Evolutionary conservation across 1,140 invertebrate genomes (phyloP).

Genomic region (Tetranychus urticae): DNA sequence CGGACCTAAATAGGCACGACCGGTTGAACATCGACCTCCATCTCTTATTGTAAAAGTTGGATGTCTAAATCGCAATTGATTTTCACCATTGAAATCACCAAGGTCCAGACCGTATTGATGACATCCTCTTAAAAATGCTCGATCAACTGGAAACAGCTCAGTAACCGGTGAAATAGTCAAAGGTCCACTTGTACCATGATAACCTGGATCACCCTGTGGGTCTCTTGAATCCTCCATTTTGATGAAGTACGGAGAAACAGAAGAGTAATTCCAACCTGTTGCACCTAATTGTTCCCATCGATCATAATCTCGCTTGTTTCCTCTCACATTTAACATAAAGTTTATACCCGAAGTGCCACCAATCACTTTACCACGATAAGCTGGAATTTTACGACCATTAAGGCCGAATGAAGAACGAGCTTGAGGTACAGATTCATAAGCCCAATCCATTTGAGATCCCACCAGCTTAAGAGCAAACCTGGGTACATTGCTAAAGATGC

Average conservation of each 20-base stretch:
- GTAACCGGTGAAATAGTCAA: not conserved
- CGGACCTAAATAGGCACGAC: constrained; percentile 65
- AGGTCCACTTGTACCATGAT: constrained; percentile 6
- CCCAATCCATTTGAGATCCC: constrained; percentile 63
- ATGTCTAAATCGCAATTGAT: constrained; percentile 19
- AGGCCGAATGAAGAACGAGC: constrained; percentile 39
- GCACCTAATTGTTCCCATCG: constrained; percentile 73
- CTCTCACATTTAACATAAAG: constrained; percentile 85
- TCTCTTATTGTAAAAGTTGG: constrained; percentile 48
- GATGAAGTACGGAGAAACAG: constrained; percentile 62
- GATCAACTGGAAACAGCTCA: not conserved
- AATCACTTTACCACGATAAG: constrained; percentile 51
- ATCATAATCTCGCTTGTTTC: constrained; percentile 77
- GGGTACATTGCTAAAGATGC: constrained; percentile 60
- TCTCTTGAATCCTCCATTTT: constrained; percentile 35
- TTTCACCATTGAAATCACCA: constrained; percentile 19
- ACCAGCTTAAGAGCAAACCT: constrained; percentile 58
- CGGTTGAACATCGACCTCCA: constrained; percentile 64
- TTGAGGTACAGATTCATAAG: constrained; percentile 69
- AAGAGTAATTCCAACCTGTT: constrained; percentile 65
- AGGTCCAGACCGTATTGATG: not conserved
- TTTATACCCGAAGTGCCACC: constrained; percentile 66
- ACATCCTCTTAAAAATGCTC: not conserved
- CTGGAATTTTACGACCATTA: constrained; percentile 28
- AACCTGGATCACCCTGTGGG: constrained; percentile 17